Conservation (phyloP, 2,888 invertebrate species). For the Vanessa cardui region DNA sequence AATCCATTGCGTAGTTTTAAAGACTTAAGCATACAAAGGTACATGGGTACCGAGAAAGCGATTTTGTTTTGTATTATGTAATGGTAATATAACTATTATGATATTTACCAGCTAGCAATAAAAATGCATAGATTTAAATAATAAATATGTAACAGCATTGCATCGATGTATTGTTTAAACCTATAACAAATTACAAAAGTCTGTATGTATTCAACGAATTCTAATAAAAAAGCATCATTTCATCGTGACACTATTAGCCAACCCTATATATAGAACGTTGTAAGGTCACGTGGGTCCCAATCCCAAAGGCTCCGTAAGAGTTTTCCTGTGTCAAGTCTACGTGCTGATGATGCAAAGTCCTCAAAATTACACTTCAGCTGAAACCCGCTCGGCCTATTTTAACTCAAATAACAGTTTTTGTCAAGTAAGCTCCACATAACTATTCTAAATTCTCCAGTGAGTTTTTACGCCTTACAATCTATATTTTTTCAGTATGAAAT, state of each 20-base stretch:
- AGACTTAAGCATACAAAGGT: no score
- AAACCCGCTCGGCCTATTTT: constrained; percentile 9
- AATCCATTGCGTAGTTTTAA: no score
- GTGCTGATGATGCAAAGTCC: constrained; percentile 26
- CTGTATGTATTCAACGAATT: no score
- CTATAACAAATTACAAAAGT: no score
- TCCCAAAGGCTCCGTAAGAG: constrained; percentile 25
- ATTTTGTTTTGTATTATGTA: no score
- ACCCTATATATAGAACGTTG: constrained; percentile 14
- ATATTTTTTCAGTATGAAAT: neutral
- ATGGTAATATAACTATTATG: no score
- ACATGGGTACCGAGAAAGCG: no score
- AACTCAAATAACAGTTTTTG: neutral
- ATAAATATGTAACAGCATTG: no score
- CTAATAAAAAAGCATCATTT: no score
- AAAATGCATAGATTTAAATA: no score
- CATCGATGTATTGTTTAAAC: no score
- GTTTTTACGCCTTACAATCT: neutral
- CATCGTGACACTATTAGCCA: neutral
- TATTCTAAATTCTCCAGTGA: neutral
- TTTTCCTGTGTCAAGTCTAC: constrained; percentile 34
- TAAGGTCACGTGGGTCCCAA: constrained; percentile 17
- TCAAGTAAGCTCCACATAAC: neutral
- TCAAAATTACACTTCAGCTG: constrained; percentile 4
- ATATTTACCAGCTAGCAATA: no score